Conservation (phyloP, 2,113 vertebrate genomes). For the Sula dactylatra region DNA sequence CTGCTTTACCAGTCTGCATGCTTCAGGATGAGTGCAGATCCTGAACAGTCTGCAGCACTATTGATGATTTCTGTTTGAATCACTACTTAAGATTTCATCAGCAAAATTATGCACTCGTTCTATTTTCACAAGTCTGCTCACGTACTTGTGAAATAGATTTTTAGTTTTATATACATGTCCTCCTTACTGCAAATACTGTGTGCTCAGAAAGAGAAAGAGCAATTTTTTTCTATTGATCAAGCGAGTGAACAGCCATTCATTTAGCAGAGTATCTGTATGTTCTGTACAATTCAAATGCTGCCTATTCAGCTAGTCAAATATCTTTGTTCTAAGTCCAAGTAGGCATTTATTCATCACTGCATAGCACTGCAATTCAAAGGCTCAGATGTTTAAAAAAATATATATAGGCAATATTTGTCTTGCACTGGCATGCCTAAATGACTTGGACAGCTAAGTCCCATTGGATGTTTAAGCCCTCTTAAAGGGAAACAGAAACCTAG, state of each 20-base stretch:
- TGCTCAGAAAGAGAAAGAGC: slow-evolving; percentile 38
- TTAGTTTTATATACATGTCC: neutral
- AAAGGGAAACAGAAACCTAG: neutral
- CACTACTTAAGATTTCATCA: neutral
- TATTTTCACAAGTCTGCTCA: slow-evolving; percentile 19
- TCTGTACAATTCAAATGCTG: slow-evolving; percentile 53
- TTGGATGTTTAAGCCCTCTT: neutral
- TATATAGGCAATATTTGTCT: slow-evolving; percentile 26
- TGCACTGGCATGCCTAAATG: neutral
- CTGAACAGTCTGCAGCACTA: neutral
- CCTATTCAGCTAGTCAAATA: slow-evolving; percentile 55
- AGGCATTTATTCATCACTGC: slow-evolving; percentile 52
- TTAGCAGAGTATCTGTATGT: slow-evolving; percentile 43
- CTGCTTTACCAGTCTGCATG: neutral
- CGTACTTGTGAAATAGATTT: slow-evolving; percentile 18
- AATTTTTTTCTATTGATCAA: slow-evolving; percentile 58
- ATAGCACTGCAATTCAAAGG: slow-evolving; percentile 21
- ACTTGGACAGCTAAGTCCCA: neutral
- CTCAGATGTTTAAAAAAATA: slow-evolving; percentile 65
- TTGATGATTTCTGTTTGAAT: neutral
- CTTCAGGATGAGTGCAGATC: neutral
- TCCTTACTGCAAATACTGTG: slow-evolving; percentile 51
- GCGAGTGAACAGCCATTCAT: slow-evolving; percentile 42
- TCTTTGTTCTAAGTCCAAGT: slow-evolving; percentile 63
- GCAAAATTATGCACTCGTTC: neutral